Conservation (phyloP, 2,888 invertebrate species). For the Lasiommata megera region DNA sequence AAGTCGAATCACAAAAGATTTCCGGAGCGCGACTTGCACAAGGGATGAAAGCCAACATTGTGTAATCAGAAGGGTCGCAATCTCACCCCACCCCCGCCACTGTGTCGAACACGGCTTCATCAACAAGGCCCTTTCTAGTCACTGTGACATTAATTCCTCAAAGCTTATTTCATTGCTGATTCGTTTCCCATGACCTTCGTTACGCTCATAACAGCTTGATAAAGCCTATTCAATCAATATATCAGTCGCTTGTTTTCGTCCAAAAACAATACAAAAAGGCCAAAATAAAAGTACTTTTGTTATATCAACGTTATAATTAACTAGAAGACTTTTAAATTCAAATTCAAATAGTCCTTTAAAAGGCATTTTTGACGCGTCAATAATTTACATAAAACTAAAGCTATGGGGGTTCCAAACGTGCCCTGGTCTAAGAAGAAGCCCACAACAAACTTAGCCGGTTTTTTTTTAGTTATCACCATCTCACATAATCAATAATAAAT, state of each 20-base stretch:
- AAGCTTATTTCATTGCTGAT: conserved; percentile 44
- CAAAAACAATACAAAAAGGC: background rate
- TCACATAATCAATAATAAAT: too few species aligned
- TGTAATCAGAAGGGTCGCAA: conserved; percentile 81
- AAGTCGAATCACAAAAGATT: conserved; percentile 81
- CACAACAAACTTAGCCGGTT: too few species aligned
- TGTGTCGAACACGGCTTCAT: conserved; percentile 77
- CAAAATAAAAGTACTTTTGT: too few species aligned
- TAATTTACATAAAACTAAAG: too few species aligned
- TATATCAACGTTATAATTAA: too few species aligned
- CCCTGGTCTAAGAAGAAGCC: too few species aligned
- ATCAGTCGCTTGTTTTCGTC: background rate
- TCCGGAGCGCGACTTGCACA: conserved; percentile 79
- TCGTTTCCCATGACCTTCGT: conserved; percentile 36
- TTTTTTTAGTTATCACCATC: too few species aligned
- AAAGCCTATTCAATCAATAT: conserved; percentile 14
- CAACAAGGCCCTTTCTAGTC: conserved; percentile 74
- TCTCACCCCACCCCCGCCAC: conserved; percentile 66
- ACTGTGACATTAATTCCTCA: conserved; percentile 66
- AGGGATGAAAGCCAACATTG: conserved; percentile 80
- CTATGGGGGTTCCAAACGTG: too few species aligned
- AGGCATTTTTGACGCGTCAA: too few species aligned
- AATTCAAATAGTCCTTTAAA: too few species aligned
- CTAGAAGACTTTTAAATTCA: too few species aligned
- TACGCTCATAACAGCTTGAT: conserved; percentile 17